Base-by-base conservation (phyloP, 92 coral and sea anemone species). In the Desmophyllum pertusum region DNA sequence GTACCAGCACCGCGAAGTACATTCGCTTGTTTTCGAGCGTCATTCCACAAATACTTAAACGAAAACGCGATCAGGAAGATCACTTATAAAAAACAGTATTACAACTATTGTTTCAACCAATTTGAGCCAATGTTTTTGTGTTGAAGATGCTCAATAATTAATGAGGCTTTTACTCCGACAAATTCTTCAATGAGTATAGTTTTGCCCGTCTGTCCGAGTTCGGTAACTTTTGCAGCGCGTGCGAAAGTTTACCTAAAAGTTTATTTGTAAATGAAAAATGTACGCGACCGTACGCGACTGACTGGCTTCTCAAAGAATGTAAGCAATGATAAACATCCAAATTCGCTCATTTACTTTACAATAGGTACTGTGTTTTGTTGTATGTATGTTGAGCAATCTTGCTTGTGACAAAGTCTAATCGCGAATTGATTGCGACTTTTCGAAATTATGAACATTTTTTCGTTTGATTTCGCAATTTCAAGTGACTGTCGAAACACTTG, bases 271-370 rank as follows among this genome's bases (percentile, higher is more conserved):
- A 6, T 14, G 45, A 4, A 33, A 50, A 6, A 18, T 33, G 42
- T 23, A 41, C 19, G 15, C 45, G n/a, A 18, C 30, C 72, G 40
- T 5, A 6, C 0, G 2, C 18, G 27, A 41, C 45, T 68, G 33
- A 27, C 53, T n/a, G 30, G 14, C 50, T 2, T 42, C 53, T 27
- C 23, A 40, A 77, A 31, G 70, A 77, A 77, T 61, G 36, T 29
- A 40, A 77, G 40, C 38, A 77, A 77, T 59, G 70, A 23, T 18
- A 77, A 41, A 77, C 55, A 41, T 78, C 27, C 30, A 9, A 33
- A 39, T 14, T 62, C 82, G 73, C 39, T 57, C 25, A 78, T 63
- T 57, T 62, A 29, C 41, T 27, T 59, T 41, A 62, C 52, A 29
- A 40, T 40, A 2, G 61, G 41, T 0, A 29, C 4, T 17, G 38